A percentile compares a stretch with the other conserved stretches of the same genome.
Evolutionary conservation across 2,113 vertebrate species (phyloP).

Genomic region (Empidonax alnorum): DNA sequence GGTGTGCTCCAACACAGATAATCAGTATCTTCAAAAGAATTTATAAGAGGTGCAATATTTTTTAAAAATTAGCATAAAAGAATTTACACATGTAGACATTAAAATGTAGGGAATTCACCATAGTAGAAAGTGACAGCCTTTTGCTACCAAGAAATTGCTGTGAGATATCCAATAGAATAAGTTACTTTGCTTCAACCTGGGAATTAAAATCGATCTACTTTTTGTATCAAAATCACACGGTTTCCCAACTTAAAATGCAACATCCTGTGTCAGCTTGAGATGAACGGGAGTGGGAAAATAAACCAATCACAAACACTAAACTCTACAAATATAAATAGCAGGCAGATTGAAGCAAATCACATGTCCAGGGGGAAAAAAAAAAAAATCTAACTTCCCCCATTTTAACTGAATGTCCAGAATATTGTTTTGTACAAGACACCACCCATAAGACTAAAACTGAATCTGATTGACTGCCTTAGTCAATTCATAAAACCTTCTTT

Average conservation of each 20-base stretch:
- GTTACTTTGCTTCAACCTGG: not conserved
- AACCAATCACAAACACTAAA: constrained; percentile 34
- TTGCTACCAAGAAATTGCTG: not conserved
- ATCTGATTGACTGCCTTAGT: not conserved
- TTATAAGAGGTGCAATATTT: not conserved
- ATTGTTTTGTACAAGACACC: not conserved
- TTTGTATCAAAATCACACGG: not conserved
- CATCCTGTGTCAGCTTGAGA: not conserved
- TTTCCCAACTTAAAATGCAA: constrained; percentile 30
- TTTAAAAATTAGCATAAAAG: not conserved
- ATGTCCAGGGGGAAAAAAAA: not conserved
- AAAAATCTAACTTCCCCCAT: not conserved
- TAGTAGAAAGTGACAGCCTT: not conserved
- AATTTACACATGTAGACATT: not conserved
- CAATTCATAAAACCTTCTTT: constrained; percentile 11
- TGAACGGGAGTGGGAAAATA: constrained; percentile 8
- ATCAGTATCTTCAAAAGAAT: not conserved
- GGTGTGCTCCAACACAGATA: not conserved
- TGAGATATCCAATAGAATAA: not conserved
- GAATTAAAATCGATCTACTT: constrained; percentile 4
- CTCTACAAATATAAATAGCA: not conserved
- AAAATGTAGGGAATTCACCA: not conserved
- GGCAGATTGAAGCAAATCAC: not conserved
- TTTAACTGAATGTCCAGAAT: not conserved
- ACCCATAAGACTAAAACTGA: not conserved